Percentiles rank a stretch among this genome's conserved stretches.
These are phyloP conservation scores for Gnathonemus longibarbis DNA, from an alignment of 2,113 vertebrate genomes.

Conservation along the genomic window DNA sequence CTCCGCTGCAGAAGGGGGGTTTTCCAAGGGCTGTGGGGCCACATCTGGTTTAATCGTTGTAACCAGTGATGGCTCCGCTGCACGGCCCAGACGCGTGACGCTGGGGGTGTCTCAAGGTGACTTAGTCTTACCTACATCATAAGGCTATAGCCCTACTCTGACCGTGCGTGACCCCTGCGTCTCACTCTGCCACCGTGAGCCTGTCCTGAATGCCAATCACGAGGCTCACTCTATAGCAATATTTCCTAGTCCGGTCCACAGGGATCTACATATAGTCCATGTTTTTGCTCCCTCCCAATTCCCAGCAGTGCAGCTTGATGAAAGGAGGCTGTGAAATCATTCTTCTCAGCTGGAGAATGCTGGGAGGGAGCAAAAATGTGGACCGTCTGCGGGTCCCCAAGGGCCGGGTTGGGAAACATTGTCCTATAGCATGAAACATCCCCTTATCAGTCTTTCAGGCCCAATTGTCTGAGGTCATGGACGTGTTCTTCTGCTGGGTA, in stretches of 20 bases:
- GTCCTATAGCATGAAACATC: neutral
- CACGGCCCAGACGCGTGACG: neutral
- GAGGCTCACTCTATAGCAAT: neutral
- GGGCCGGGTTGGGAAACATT: neutral
- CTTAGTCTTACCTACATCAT: neutral
- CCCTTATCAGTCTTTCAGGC: neutral
- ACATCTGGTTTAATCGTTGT: constrained; percentile 25
- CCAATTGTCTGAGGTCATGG: neutral
- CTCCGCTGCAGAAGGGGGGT: neutral
- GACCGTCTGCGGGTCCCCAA: neutral
- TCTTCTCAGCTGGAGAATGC: neutral
- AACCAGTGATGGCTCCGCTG: neutral
- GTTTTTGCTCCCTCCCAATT: neutral
- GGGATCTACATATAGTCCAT: neutral
- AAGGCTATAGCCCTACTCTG: neutral
- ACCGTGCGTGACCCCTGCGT: neutral
- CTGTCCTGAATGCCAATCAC: neutral
- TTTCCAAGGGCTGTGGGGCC: neutral
- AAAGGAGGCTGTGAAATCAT: constrained; percentile 7
- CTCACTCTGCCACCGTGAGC: neutral
- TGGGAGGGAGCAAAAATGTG: neutral
- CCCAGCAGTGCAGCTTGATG: neutral
- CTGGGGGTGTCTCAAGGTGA: neutral
- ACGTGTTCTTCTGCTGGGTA: neutral
- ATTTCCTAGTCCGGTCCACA: neutral